Conservation (phyloP, 2,888 invertebrate species). For the Epicampocera succincta region DNA sequence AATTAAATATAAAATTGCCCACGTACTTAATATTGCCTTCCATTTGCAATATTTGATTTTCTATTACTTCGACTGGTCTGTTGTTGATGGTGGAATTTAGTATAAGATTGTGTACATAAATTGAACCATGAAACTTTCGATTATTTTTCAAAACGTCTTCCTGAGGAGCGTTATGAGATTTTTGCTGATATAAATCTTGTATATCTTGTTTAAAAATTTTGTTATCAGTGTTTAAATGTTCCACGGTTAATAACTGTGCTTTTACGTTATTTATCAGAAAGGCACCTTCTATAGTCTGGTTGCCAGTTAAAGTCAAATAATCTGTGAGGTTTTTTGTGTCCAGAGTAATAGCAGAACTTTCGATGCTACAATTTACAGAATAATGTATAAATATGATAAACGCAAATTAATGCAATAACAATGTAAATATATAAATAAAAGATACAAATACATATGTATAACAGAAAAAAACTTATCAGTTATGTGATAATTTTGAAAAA, state of each 20-base stretch:
- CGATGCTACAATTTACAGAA: constrained; percentile 28
- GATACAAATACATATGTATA: neutral
- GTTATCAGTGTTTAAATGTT: constrained; percentile 74
- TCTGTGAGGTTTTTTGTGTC: constrained; percentile 53
- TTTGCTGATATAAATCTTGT: constrained; percentile 71
- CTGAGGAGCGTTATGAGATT: constrained; percentile 54
- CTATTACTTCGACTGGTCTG: constrained; percentile 72
- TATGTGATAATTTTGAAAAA: no score
- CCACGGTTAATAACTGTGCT: constrained; percentile 66
- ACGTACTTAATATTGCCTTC: constrained; percentile 78
- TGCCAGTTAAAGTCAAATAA: constrained; percentile 71
- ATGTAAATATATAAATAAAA: no score
- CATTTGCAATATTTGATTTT: constrained; percentile 75
- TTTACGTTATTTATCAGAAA: constrained; percentile 72
- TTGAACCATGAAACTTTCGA: constrained; percentile 75
- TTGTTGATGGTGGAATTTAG: constrained; percentile 76
- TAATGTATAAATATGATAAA: no score
- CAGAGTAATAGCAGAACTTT: constrained; percentile 43
- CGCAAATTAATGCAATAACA: no score
- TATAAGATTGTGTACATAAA: constrained; percentile 79
- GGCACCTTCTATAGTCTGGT: constrained; percentile 72
- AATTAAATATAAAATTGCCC: constrained; percentile 76
- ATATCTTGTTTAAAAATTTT: constrained; percentile 72
- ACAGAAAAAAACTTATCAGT: neutral
- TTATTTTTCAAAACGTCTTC: constrained; percentile 69